These are phyloP conservation scores for Pao palembangensis DNA, from an alignment of 2,113 vertebrate species.

Conservation along the genomic window DNA sequence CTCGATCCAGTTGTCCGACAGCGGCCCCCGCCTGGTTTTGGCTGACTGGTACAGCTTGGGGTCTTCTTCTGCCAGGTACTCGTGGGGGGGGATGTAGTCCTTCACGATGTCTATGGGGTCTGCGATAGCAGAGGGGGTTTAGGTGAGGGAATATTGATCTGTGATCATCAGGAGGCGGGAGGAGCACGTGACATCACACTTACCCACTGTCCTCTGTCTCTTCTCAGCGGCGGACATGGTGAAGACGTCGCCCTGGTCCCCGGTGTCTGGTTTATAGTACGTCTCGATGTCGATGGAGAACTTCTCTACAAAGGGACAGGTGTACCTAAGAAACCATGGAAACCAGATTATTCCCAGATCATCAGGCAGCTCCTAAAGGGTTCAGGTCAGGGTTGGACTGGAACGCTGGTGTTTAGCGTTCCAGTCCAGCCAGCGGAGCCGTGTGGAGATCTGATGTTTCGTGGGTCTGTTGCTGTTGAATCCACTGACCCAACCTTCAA, in stretches of 20 bases:
- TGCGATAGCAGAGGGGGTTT: slow-evolving; percentile 39
- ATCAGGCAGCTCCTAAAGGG: too few species aligned
- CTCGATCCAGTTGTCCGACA: slow-evolving; percentile 91
- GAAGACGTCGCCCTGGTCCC: slow-evolving; percentile 88
- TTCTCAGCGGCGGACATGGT: slow-evolving; percentile 88
- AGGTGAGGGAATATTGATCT: background rate
- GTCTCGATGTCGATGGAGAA: slow-evolving; percentile 99
- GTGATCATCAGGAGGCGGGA: background rate
- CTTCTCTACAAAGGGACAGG: slow-evolving; percentile 97
- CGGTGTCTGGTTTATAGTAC: slow-evolving; percentile 91
- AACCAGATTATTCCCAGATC: background rate
- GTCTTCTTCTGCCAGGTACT: slow-evolving; percentile 94
- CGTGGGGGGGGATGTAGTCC: slow-evolving; percentile 88
- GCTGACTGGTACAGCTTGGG: slow-evolving; percentile 87
- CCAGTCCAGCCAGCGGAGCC: too few species aligned
- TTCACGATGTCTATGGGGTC: slow-evolving; percentile 96
- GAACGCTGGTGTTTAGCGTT: too few species aligned
- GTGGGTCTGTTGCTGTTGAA: too few species aligned
- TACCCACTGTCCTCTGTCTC: slow-evolving; percentile 87
- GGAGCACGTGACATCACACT: slow-evolving; percentile 7
- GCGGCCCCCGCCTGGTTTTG: slow-evolving; percentile 89
- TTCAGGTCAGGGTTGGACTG: too few species aligned
- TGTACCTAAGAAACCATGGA: slow-evolving; percentile 79
- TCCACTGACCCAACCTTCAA: too few species aligned
- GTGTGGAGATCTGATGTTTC: too few species aligned